Evolutionary conservation across 2,888 invertebrate species (phyloP), one percentile per base, ranked within the genome.

Genomic region (Platerodrilus igneus): DNA sequence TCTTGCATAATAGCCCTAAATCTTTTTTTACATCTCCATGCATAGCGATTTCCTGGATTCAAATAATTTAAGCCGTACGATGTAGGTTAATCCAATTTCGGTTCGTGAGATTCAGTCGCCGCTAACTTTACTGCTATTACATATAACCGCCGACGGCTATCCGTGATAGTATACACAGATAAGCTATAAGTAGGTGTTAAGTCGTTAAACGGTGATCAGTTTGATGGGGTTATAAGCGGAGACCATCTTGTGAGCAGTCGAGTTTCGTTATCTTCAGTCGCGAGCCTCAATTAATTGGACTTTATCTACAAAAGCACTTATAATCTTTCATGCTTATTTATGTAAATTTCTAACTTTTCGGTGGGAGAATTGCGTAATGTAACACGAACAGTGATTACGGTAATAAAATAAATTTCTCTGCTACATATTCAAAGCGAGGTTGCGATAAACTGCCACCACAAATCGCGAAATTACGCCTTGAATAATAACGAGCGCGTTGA

Each of bases 381-480:
- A n/a, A n/a, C n/a, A n/a, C n/a, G n/a, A n/a, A n/a, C n/a, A n/a
- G n/a, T n/a, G n/a, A n/a, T n/a, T n/a, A n/a, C n/a, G n/a, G 39
- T 43, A 44, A 48, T 50, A 47, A 46, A 50, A 47, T 48, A 48
- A 52, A 52, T 42, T 48, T 26, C 43, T 28, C 28, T n/a, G 32
- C 34, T 41, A 48, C 43, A 45, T 38, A 48, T 50, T 48, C 50
- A 41, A 42, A 40, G 44, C 49, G 22, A 25, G 38, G 37, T 39
- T 44, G 45, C 52, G 50, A 56, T 56, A 57, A 57, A 55, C 48
- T 50, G 47, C 48, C 50, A 44, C 50, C 52, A 38, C 51, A 55
- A 56, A 56, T 55, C 52, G 55, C 53, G 49, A 55, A 57, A 57
- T 57, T 57, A 56, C 54, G 51, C 47, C 35, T 43, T 42, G 53